Percentiles rank a stretch among this genome's conserved stretches.
phyloP scores from a whole-genome alignment of 2,113 vertebrate genomes.

The Speoplatyrhinus poulsoni region DNA sequence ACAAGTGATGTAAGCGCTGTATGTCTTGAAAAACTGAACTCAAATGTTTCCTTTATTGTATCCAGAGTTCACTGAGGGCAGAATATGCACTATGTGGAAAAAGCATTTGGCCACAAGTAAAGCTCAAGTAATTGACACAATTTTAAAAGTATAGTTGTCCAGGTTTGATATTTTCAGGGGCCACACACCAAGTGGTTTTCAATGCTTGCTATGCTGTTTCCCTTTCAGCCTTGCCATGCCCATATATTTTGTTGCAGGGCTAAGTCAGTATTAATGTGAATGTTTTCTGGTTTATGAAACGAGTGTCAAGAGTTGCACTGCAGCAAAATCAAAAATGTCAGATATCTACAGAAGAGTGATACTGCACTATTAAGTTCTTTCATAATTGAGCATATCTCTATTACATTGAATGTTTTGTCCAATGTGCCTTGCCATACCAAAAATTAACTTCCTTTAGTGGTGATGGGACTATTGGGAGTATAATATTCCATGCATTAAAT shows the following conservation, averaged over 20 bases:
- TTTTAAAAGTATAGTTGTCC: constrained; percentile 59
- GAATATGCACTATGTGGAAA: constrained; percentile 13
- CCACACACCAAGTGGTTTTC: constrained; percentile 61
- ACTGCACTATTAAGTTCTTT: constrained; percentile 1
- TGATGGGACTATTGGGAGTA: constrained; percentile 28
- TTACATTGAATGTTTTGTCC: constrained; percentile 21
- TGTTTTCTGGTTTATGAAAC: constrained; percentile 69
- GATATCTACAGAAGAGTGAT: constrained; percentile 35
- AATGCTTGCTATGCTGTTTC: constrained; percentile 56
- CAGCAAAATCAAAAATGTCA: constrained; percentile 67
- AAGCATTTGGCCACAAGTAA: constrained; percentile 37
- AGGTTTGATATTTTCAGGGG: constrained; percentile 63
- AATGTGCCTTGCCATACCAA: constrained; percentile 30
- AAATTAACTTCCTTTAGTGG: constrained; percentile 20
- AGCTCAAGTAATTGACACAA: constrained; percentile 60
- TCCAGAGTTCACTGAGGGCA: constrained; percentile 23
- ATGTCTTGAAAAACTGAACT: constrained; percentile 66
- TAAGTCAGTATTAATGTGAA: constrained; percentile 78
- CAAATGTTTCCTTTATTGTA: constrained; percentile 41
- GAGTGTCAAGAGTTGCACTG: constrained; percentile 46
- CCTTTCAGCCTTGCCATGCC: constrained; percentile 56
- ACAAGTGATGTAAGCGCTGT: constrained; percentile 65
- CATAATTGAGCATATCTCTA: constrained; percentile 14
- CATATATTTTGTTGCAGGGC: constrained; percentile 61
- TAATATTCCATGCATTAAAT: neutral